phyloP scores from a whole-genome alignment of 2,888 invertebrate genomes.

The Onchidella celtica region DNA sequence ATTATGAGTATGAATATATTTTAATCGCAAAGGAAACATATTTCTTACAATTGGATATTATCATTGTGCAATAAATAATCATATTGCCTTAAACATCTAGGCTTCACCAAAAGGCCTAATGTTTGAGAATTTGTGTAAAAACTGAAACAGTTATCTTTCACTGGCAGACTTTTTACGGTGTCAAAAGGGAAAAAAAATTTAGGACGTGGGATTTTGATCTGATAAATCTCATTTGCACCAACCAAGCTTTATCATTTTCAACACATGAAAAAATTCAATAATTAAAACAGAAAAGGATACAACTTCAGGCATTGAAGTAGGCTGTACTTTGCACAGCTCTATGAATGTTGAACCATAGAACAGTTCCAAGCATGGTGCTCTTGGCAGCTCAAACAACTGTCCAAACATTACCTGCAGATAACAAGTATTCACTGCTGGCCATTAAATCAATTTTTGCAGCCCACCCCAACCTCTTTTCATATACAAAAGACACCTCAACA shows the following conservation, averaged over 20 bases:
- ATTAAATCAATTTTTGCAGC: background rate
- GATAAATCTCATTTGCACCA: too few relatives aligned
- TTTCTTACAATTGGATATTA: too few relatives aligned
- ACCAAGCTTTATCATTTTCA: too few relatives aligned
- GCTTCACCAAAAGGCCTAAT: background rate
- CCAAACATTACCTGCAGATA: conserved; percentile 89
- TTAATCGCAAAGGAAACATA: background rate
- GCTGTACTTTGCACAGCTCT: conserved; percentile 97
- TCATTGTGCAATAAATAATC: background rate
- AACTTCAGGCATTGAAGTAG: conserved; percentile 96
- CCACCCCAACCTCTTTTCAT: too few relatives aligned
- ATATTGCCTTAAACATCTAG: background rate
- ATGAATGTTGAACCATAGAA: conserved; percentile 97
- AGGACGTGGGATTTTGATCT: too few relatives aligned
- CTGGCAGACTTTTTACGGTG: too few relatives aligned
- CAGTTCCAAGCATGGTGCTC: conserved; percentile 93
- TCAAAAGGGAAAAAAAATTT: too few relatives aligned
- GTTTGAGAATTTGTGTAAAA: too few relatives aligned
- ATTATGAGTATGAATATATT: too few relatives aligned
- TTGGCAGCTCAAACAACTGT: conserved; percentile 95
- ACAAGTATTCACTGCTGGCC: too few relatives aligned
- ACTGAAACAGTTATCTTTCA: too few relatives aligned
- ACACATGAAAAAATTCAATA: too few relatives aligned
- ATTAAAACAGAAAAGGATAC: conserved; percentile 79
- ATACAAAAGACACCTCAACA: background rate